These are phyloP conservation scores for Radopholus similis DNA, from an alignment of 1,140 invertebrate genomes.

Conservation along the genomic window DNA sequence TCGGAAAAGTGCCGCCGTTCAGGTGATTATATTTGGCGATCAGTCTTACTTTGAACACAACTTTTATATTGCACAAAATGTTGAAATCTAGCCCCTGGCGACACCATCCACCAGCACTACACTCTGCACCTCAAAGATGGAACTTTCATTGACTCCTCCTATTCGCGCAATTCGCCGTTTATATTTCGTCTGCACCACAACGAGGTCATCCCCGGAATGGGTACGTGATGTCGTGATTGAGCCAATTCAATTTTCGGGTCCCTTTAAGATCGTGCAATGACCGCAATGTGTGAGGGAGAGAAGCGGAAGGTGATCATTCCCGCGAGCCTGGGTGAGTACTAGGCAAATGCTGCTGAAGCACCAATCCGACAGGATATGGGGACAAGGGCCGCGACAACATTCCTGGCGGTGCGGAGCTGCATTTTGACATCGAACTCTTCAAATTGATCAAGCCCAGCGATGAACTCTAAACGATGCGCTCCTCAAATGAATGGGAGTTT, in stretches of 20 bases:
- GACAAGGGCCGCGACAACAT: slow-evolving; percentile 36
- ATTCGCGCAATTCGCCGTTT: slow-evolving; percentile 53
- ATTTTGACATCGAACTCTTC: slow-evolving; percentile 58
- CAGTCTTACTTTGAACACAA: no score
- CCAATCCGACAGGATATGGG: slow-evolving; percentile 27
- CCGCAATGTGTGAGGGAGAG: slow-evolving; percentile 59
- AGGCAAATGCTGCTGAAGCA: neutral
- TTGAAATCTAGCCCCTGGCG: slow-evolving; percentile 45
- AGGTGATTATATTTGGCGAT: no score
- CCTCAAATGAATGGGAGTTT: no score
- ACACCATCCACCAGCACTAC: slow-evolving; percentile 60
- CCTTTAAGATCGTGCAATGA: slow-evolving; percentile 55
- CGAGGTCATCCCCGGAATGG: slow-evolving; percentile 55
- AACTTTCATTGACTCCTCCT: slow-evolving; percentile 57
- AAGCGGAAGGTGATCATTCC: slow-evolving; percentile 54
- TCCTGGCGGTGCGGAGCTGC: slow-evolving; percentile 52
- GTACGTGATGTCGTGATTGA: slow-evolving; percentile 41
- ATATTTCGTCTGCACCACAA: slow-evolving; percentile 50
- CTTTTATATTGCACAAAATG: no score
- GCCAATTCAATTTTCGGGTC: neutral
- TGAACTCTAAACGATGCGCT: slow-evolving; percentile 35
- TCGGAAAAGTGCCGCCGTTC: slow-evolving; percentile 55
- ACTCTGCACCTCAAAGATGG: slow-evolving; percentile 55
- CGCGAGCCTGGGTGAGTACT: slow-evolving; percentile 32
- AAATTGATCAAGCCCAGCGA: slow-evolving; percentile 52